phyloP scores from a whole-genome alignment of 2,888 invertebrate species.

The Cryptops parisi region DNA sequence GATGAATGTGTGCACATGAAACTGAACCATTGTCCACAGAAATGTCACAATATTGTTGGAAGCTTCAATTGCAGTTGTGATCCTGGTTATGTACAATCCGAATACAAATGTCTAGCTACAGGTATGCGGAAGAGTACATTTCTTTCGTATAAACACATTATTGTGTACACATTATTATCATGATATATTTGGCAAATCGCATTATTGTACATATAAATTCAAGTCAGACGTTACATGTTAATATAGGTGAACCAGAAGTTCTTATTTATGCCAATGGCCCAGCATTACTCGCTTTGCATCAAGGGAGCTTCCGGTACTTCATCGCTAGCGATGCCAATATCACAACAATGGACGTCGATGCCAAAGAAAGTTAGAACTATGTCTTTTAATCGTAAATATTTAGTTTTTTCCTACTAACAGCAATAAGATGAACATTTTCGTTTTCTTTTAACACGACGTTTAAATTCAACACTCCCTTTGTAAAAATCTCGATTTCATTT shows the following conservation, averaged over 20 bases:
- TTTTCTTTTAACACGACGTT: no score
- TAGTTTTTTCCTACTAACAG: no score
- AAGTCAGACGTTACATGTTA: neutral
- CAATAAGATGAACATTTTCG: no score
- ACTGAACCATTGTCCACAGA: conserved; percentile 74
- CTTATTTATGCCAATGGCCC: conserved; percentile 13
- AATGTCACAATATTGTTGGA: conserved; percentile 82
- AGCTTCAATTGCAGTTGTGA: conserved; percentile 72
- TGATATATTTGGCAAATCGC: no score
- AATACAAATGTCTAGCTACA: conserved; percentile 13
- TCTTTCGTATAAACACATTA: no score
- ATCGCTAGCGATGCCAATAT: conserved; percentile 12
- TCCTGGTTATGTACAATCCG: conserved; percentile 46
- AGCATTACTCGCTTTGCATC: conserved; percentile 9
- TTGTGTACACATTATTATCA: no score
- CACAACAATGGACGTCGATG: conserved; percentile 11
- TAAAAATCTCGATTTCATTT: no score
- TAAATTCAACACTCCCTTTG: no score
- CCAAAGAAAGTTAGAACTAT: conserved; percentile 6
- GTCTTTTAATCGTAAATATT: neutral
- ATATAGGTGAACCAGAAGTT: conserved; percentile 5
- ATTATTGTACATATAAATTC: neutral
- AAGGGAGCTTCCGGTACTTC: conserved; percentile 11
- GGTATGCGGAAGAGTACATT: no score
- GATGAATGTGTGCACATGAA: conserved; percentile 56